phyloP scores from a whole-genome alignment of 1,140 invertebrate species.

The Chelonus insularis region DNA sequence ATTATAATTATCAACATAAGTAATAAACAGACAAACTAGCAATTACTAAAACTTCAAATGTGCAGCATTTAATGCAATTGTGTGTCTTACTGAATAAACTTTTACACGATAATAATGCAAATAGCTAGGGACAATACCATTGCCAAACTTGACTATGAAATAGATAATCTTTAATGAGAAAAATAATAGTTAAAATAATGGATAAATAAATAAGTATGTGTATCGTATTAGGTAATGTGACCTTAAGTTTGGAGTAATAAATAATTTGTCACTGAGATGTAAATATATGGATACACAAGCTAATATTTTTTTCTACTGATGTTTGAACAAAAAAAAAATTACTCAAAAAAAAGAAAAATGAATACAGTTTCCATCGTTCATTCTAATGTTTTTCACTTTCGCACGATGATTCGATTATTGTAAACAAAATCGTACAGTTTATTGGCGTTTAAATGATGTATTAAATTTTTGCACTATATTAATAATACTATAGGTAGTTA shows the following conservation, averaged over 20 bases:
- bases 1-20: slow-evolving; percentile 25
- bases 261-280: neutral
- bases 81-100: slow-evolving; percentile 31
- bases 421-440: neutral
- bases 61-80: slow-evolving; percentile 33
- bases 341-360: neutral
- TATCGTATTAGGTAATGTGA: slow-evolving; percentile 1
- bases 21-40: slow-evolving; percentile 26
- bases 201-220: neutral
- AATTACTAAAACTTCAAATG: slow-evolving; percentile 26
- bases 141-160: slow-evolving; percentile 58
- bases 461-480: too few species aligned
- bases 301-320: slow-evolving; percentile 16
- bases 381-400: slow-evolving; percentile 9
- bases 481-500: too few species aligned
- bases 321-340: neutral
- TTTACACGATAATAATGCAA: slow-evolving; percentile 45
- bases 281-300: slow-evolving; percentile 6
- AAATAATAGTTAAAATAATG: neutral
- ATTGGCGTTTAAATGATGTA: too few species aligned
- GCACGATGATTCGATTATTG: neutral
- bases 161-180: slow-evolving; percentile 46
- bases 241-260: neutral
- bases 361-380: neutral
- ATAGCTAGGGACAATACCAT: slow-evolving; percentile 60